A percentile compares a stretch with the other conserved stretches of the same genome.
Evolutionary conservation across 1,140 invertebrate species (phyloP).

Genomic region (Cotesia chilonis): DNA sequence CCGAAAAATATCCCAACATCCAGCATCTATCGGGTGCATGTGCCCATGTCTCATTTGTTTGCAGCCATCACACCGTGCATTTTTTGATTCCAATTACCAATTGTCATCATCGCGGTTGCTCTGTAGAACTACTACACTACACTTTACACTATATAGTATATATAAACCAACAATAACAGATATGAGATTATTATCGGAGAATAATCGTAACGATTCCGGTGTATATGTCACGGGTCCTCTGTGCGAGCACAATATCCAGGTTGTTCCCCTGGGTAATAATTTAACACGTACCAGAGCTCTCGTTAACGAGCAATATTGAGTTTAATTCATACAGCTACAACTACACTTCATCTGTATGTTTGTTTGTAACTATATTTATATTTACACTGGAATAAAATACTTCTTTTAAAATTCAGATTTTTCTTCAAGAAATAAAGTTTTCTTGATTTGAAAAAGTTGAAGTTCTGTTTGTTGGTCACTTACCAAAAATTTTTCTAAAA

Average conservation of each 20-base stretch:
- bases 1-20: background rate
- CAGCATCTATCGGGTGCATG: background rate
- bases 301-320: constrained; percentile 1
- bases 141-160: no score
- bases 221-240: background rate
- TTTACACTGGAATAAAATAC: no score
- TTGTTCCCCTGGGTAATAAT: constrained; percentile 9
- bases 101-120: background rate
- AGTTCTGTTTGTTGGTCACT: no score
- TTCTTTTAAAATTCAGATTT: no score
- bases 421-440: no score
- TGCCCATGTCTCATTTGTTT: constrained; percentile 43
- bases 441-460: no score
- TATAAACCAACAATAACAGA: constrained; percentile 11
- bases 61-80: constrained; percentile 5
- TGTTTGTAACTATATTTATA: no score
- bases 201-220: constrained; percentile 2
- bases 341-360: no score
- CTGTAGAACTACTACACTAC: no score
- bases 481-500: no score
- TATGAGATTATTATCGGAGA: constrained; percentile 10
- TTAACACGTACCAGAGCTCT: background rate
- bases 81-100: constrained; percentile 21
- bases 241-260: background rate
- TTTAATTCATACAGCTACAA: background rate